Evolutionary conservation across 2,888 invertebrate genomes (phyloP), one percentile per base, ranked within the genome.

Genomic region (Patella ulyssiponensis): DNA sequence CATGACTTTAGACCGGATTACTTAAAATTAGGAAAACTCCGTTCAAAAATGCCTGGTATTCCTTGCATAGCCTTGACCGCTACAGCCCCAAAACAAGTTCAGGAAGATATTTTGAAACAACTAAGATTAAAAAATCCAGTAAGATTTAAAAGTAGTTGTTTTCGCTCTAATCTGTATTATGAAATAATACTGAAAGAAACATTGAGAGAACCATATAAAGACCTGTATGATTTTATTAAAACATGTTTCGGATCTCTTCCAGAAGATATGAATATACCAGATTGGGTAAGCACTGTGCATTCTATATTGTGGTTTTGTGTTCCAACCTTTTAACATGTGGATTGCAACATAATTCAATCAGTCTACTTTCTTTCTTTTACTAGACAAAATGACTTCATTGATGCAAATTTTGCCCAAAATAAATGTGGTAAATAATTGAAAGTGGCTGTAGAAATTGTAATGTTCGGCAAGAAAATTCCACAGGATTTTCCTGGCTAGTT

Each of bases 1-100:
- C 99, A 99, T 92, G 98, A 99, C 92, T 99, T 99, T 80, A 82
- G 93, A 76, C 97, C 97, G 0, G 97, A 97, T 92, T 99, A 98
- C 91, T 93, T 98, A 33, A 96, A 97, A 91, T 93, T 99, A 44
- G 97, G 98, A 0, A 90, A 92, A 14, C 92, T 96, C 70, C 77
- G 90, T 20, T 81, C 79, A 52, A 91, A 92, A 82, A 3, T 64
- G 20, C 94, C 94, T 76, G 93, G 94, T 76, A 94, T 97, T 7
- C 89, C 96, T 1, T 96, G 96, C 94, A 94, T 99, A 74, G 98
- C 98, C 0, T 93, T 99, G 71, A 99, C 99, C 11, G 99, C 99
- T 0, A 99, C 99, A 0, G 99, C 99, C 9, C 94, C 93, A 69
- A 93, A 83, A 2, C 85, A 86, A 64, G 90, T 91, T 17, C 85